Evolutionary conservation across 2,113 vertebrate genomes (phyloP).

Genomic region (Odontophorus gujanensis): DNA sequence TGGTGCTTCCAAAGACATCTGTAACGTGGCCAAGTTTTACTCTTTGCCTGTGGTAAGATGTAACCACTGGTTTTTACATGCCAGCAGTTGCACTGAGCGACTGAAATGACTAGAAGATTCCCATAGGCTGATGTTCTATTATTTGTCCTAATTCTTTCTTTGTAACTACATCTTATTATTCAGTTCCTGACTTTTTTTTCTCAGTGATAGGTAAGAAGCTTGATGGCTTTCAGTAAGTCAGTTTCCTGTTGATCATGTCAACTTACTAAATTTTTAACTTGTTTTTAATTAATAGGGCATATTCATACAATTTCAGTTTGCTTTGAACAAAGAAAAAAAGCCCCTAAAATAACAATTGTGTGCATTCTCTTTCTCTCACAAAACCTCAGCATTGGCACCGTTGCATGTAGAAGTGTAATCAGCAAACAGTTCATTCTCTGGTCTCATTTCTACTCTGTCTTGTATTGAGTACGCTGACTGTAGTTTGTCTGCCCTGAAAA

Average conservation of each 20-base stretch:
- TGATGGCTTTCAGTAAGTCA: not conserved
- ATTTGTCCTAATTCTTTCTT: conserved; percentile 64
- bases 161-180: conserved; percentile 2
- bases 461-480: not conserved
- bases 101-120: conserved; percentile 17
- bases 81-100: conserved; percentile 27
- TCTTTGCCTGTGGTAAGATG: not conserved
- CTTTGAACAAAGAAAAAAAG: not conserved
- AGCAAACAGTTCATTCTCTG: not conserved
- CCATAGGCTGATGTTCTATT: conserved; percentile 19
- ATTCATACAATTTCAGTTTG: not conserved
- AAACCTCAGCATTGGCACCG: not conserved
- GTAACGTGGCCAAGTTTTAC: not conserved
- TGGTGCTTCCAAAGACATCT: not conserved
- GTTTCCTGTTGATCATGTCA: conserved; percentile 19
- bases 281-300: not conserved
- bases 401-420: not conserved
- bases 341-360: not conserved
- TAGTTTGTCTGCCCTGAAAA: not conserved
- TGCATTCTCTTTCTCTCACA: not conserved
- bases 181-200: conserved; percentile 49
- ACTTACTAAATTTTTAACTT: not conserved
- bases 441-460: not conserved
- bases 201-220: not conserved
- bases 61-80: not conserved